These are phyloP conservation scores for Stigmatopora argus DNA, from an alignment of 2,113 vertebrate species.

Conservation along the genomic window DNA sequence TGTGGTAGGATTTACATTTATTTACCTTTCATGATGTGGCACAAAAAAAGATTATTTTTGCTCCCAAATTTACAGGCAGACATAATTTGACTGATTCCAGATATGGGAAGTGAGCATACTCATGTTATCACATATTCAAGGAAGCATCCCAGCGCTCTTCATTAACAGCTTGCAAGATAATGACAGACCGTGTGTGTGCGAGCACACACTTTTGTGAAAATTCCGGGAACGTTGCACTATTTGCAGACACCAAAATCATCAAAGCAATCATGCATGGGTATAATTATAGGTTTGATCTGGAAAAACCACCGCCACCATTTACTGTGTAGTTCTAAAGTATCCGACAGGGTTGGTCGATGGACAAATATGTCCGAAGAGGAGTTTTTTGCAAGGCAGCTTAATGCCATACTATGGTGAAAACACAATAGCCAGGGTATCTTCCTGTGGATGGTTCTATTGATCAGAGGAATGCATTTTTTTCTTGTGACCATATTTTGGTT, in stretches of 20 bases:
- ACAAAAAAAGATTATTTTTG: slow-evolving; percentile 1
- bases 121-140: neutral
- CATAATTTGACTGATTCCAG: neutral
- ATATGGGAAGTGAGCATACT: slow-evolving; percentile 8
- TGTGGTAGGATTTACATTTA: slow-evolving; percentile 30
- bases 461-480: neutral
- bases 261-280: slow-evolving; percentile 13
- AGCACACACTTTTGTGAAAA: neutral
- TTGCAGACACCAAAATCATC: slow-evolving; percentile 23
- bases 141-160: slow-evolving; percentile 11
- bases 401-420: slow-evolving; percentile 30
- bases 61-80: slow-evolving; percentile 7
- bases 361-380: slow-evolving; percentile 36
- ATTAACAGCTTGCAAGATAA: slow-evolving; percentile 38
- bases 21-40: slow-evolving; percentile 23
- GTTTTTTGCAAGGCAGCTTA: too few species aligned
- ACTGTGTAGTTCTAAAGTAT: slow-evolving; percentile 33
- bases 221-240: slow-evolving; percentile 33
- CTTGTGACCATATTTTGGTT: neutral
- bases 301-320: slow-evolving; percentile 14
- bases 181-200: slow-evolving; percentile 37
- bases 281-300: slow-evolving; percentile 10
- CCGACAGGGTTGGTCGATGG: slow-evolving; percentile 47
- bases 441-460: neutral
- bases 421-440: neutral